Base-by-base conservation (phyloP, 2,797 vertebrate species). In the Sebastes minor region DNA sequence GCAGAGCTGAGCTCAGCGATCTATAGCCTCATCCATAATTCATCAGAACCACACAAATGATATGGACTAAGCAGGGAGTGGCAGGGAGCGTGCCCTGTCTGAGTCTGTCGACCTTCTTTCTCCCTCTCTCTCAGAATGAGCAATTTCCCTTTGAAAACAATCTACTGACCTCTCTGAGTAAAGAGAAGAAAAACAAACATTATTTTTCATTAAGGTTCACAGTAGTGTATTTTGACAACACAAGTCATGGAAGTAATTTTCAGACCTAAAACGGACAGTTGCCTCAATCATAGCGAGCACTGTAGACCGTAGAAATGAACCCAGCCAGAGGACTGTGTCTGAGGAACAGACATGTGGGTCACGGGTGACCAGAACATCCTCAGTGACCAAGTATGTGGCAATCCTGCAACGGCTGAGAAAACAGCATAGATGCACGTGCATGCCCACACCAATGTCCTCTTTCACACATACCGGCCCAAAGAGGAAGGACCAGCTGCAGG, bases 21-120 rank as follows among this genome's bases (percentile, higher is more conserved):
- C 92, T 93, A 91, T 93, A 89, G 82, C 78, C 81, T 93, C 86
- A 94, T 95, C 92, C 88, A 94, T 95, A 91, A 94, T 95, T 94
- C 83, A 95, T 90, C 80, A 77, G 74, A 86, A 74, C 88, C 78
- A 59, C 71, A 87, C 85, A 81, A 90, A 86, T 76, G 78, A 90
- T 82, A 90, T 42, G 80, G 86, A 84, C 78, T 46, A 87, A 83
- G 76, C 66, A 88, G 90, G 90, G 92, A 87, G 92, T 91, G 93
- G 93, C 92, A 87, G 85, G 69, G 84, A 74, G 76, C 27, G 23
- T 72, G 63, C 12, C 75, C 81, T 78, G 73, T 78, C 79, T n/a
- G 9, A 28, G 60, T 76, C 76, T 49, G 76, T 69, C 76, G 78
- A 62, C 20, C 30, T 78, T 63, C 61, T 64, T 80, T 64, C 35